Conservation (phyloP, 92 coral and sea anemone species). For the Umimayanthus kanabou region DNA sequence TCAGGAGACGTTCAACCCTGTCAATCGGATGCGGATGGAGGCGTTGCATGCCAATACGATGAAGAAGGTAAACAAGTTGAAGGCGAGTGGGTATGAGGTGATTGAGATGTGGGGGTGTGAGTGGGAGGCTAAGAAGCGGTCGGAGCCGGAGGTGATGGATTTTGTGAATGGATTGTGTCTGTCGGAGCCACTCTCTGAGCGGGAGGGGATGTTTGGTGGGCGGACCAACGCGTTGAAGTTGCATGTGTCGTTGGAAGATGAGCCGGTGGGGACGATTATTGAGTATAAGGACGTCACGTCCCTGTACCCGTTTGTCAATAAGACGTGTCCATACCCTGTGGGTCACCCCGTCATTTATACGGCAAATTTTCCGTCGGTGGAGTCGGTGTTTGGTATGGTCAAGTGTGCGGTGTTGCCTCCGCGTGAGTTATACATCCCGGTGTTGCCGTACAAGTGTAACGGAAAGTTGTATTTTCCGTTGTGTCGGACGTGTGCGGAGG, state of each 20-base stretch:
- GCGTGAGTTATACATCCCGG: background rate
- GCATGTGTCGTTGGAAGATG: background rate
- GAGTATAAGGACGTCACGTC: background rate
- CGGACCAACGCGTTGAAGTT: too few species aligned
- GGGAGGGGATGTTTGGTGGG: background rate
- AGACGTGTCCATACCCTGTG: background rate
- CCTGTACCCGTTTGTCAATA: background rate
- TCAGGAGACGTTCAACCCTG: too few species aligned
- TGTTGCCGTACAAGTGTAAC: background rate
- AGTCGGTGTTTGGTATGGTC: background rate
- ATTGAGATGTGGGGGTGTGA: background rate
- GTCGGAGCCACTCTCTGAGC: background rate
- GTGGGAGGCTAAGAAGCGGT: background rate
- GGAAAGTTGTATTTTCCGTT: constrained; percentile 48
- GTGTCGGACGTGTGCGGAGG: constrained; percentile 48
- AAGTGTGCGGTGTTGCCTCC: background rate
- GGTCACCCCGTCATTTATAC: background rate
- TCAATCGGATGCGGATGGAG: too few species aligned
- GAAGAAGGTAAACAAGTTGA: too few species aligned
- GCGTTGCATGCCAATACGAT: too few species aligned
- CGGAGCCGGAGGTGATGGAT: background rate
- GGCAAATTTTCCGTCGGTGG: too few species aligned
- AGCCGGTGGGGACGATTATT: too few species aligned
- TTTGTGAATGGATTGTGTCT: background rate
- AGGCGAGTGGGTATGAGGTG: background rate